These are phyloP conservation scores for Macrobrachium rosenbergii DNA, from an alignment of 1,140 invertebrate genomes.

Conservation along the genomic window DNA sequence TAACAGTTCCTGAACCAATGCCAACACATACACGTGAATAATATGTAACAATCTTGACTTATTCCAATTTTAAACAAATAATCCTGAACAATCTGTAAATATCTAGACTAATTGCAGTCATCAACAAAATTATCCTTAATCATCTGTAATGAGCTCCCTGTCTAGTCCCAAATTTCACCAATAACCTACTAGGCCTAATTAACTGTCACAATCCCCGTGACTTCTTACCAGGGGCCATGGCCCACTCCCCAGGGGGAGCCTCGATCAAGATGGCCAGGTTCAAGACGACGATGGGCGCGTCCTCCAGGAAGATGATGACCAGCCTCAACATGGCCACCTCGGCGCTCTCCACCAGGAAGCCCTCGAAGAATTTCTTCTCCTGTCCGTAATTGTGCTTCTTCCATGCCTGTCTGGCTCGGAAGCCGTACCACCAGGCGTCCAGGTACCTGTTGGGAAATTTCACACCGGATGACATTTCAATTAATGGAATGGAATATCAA, in stretches of 20 bases:
- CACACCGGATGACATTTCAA: no score
- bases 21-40: no score
- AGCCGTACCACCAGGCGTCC: slow-evolving; percentile 46
- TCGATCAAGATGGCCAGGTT: slow-evolving; percentile 40
- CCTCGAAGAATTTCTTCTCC: slow-evolving; percentile 45
- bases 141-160: no score
- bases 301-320: slow-evolving; percentile 55
- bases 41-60: no score
- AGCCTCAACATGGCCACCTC: slow-evolving; percentile 50
- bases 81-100: no score
- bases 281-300: slow-evolving; percentile 51
- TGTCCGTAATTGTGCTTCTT: slow-evolving; percentile 21
- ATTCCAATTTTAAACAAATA: no score
- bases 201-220: neutral
- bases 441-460: slow-evolving; percentile 32
- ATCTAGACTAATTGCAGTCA: no score
- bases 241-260: slow-evolving; percentile 7
- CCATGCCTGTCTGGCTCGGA: slow-evolving; percentile 33
- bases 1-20: no score
- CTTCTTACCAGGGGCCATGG: neutral
- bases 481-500: no score
- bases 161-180: no score
- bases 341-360: slow-evolving; percentile 54
- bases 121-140: no score
- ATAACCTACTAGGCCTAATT: no score